Evolutionary conservation across 1,140 invertebrate genomes (phyloP).

Genomic region (Spodoptera litura): DNA sequence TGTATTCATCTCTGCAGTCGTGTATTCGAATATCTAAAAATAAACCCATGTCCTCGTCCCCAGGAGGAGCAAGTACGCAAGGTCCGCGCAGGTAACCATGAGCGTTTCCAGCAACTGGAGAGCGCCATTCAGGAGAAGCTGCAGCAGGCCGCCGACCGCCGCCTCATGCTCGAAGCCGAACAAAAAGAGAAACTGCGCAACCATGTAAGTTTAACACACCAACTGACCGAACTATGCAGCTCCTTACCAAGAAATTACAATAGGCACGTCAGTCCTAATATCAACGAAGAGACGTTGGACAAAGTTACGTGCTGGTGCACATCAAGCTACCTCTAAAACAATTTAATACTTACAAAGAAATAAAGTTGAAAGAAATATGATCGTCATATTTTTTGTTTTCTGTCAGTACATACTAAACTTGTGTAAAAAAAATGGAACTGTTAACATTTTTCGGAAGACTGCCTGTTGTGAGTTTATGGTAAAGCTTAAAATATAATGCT

Average conservation of each 20-base stretch:
- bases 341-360: too few species aligned
- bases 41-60: background rate
- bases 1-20: too few species aligned
- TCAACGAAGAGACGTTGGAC: too few species aligned
- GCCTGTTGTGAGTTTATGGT: too few species aligned
- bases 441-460: too few species aligned
- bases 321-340: too few species aligned
- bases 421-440: too few species aligned
- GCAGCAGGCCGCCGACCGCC: conserved; percentile 89
- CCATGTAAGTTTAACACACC: conserved; percentile 88
- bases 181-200: conserved; percentile 91
- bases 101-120: conserved; percentile 89
- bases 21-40: background rate
- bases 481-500: too few species aligned
- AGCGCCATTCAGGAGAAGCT: conserved; percentile 91
- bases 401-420: too few species aligned
- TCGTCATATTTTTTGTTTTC: too few species aligned
- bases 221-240: background rate
- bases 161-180: conserved; percentile 90
- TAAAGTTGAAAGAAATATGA: too few species aligned
- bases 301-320: too few species aligned
- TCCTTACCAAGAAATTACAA: background rate
- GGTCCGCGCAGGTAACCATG: conserved; percentile 88
- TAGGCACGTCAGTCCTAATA: background rate
- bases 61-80: conserved; percentile 91